Base-by-base conservation (phyloP, 2,797 vertebrate genomes). In the Danio tinwini region DNA sequence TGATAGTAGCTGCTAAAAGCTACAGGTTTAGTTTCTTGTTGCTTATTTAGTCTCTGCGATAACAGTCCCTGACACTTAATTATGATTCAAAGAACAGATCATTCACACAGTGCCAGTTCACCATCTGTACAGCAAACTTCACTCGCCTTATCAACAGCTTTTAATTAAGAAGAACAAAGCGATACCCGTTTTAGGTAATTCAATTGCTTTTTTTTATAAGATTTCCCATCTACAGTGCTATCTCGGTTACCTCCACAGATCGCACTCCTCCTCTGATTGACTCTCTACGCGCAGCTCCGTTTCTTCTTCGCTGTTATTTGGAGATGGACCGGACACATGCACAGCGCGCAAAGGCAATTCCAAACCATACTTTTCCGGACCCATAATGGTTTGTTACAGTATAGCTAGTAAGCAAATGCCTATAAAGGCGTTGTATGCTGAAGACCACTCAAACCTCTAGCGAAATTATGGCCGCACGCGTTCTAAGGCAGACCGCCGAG, bases 271-370 rank as follows among this genome's bases (percentile, higher is more conserved):
- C 9, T 62, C 64, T 47, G 53, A 40, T 39, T 47, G 70, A 63
- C 69, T 76, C 21, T 61, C 67, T 75, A 76, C 52, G 44, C 56
- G 29, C 63, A 49, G 69, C 56, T 78, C 76, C 58, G 68, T 69
- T 67, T 67, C 84, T 67, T 14, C 29, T 76, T 78, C 61, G 14
- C 9, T 17, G 73, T 79, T 81, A 72, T 21, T 42, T 29, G 9
- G 80, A 85, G 88, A 85, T 83, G 87, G 75, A 44, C 74, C 67
- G 69, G 84, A 88, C 88, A 90, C 89, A 75, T 58, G 70, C 70
- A 81, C 52, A 44, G 53, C 17, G 61, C 64, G 75, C 67, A 85
- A 67, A 55, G 69, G 80, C n/a, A 67, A 72, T 70, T 81, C 72
- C 53, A 79, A 19, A 29, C 59, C 64, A 44, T 59, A 68, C 55